phyloP scores from a whole-genome alignment of 1,140 invertebrate species.

The Drosophila kepulauana region DNA sequence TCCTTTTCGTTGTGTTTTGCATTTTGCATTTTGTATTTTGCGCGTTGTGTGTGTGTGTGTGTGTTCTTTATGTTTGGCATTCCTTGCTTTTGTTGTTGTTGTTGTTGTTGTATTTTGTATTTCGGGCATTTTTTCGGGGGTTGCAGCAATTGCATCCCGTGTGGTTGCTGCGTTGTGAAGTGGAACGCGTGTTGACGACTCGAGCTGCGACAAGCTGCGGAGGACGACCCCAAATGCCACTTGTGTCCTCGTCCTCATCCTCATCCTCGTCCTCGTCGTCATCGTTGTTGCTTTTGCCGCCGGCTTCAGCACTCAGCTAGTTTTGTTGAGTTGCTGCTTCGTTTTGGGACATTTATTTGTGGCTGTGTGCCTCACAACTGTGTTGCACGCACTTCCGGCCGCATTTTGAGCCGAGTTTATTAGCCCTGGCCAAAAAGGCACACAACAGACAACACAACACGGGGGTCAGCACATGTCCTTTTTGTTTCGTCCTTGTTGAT shows the following conservation, averaged over 20 bases:
- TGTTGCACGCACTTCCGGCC: slow-evolving; percentile 75
- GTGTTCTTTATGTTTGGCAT: slow-evolving; percentile 19
- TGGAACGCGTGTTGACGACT: slow-evolving; percentile 65
- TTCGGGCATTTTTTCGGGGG: slow-evolving; percentile 58
- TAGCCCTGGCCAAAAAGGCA: slow-evolving; percentile 59
- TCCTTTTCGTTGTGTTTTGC: slow-evolving; percentile 15
- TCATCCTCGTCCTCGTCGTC: slow-evolving; percentile 8
- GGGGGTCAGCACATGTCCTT: slow-evolving; percentile 58
- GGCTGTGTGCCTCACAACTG: slow-evolving; percentile 44
- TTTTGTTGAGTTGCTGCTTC: slow-evolving; percentile 4
- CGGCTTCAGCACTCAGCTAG: slow-evolving; percentile 8
- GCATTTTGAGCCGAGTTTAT: slow-evolving; percentile 68
- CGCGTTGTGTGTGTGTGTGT: not conserved
- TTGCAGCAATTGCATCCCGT: slow-evolving; percentile 75
- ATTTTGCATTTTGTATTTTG: not conserved
- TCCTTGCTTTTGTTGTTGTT: slow-evolving; percentile 1
- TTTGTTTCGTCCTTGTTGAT: slow-evolving; percentile 35
- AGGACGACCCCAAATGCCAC: slow-evolving; percentile 54
- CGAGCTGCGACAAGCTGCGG: slow-evolving; percentile 6
- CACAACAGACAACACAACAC: slow-evolving; percentile 13
- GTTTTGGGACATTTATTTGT: slow-evolving; percentile 31
- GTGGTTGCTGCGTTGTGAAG: slow-evolving; percentile 67
- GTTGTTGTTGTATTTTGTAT: slow-evolving; percentile 14
- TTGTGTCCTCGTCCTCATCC: slow-evolving; percentile 37
- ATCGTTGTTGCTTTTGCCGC: not conserved